Conservation (phyloP, 2,888 invertebrate genomes). For the Hydraecia micacea region DNA sequence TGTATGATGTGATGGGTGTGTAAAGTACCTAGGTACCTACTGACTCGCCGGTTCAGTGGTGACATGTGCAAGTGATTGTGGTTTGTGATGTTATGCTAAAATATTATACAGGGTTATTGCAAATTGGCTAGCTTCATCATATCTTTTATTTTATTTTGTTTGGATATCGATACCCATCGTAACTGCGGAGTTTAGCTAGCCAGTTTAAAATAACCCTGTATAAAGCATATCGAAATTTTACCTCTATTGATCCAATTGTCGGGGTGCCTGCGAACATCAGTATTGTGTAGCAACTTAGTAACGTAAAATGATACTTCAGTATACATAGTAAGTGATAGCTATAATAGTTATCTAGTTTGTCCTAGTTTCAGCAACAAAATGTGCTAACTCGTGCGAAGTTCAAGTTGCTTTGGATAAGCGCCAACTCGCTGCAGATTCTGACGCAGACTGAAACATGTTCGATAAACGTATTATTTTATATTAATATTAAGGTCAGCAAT, state of each 20-base stretch:
- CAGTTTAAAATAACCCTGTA: too few relatives aligned
- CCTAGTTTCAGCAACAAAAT: conserved; percentile 24
- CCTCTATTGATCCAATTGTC: neutral
- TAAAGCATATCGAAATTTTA: neutral
- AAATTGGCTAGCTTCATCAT: too few relatives aligned
- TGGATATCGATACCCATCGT: too few relatives aligned
- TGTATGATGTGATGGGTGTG: too few relatives aligned
- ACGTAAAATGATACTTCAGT: neutral
- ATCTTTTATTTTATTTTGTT: too few relatives aligned
- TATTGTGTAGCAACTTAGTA: neutral
- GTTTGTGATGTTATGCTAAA: neutral
- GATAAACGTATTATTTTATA: neutral
- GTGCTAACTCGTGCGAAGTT: conserved; percentile 29
- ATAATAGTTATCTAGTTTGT: neutral
- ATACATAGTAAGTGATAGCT: neutral
- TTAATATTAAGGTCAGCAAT: neutral
- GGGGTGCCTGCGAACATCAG: too few relatives aligned
- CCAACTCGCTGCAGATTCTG: conserved; percentile 29
- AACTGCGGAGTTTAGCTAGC: too few relatives aligned
- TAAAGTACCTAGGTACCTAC: too few relatives aligned
- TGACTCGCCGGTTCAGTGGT: neutral
- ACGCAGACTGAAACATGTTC: conserved; percentile 10
- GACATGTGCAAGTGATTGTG: too few relatives aligned
- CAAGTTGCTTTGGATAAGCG: conserved; percentile 31
- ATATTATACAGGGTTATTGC: neutral